A percentile compares a stretch with the other conserved stretches of the same genome.
Evolutionary conservation across 2,113 vertebrate species (phyloP).

Genomic region (Symphodus melops): DNA sequence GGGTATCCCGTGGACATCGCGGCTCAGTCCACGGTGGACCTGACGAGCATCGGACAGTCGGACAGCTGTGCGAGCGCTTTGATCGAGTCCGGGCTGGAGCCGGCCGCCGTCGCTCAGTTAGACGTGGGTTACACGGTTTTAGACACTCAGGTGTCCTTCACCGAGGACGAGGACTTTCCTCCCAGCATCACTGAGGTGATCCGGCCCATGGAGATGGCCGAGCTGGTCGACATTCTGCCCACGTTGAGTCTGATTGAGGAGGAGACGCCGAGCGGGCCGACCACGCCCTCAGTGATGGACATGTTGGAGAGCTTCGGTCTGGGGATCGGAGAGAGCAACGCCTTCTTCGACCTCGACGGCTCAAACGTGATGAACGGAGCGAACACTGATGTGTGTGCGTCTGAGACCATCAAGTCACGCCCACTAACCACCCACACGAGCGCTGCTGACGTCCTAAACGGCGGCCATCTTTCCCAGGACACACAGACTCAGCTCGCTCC

Average conservation of each 20-base stretch:
- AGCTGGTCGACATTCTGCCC: slow-evolving; percentile 75
- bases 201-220: slow-evolving; percentile 74
- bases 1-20: slow-evolving; percentile 75
- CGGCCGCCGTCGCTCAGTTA: slow-evolving; percentile 48
- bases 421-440: background rate
- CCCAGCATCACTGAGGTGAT: slow-evolving; percentile 70
- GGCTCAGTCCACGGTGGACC: slow-evolving; percentile 44
- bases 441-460: background rate
- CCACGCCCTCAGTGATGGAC: slow-evolving; percentile 63
- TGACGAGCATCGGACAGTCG: slow-evolving; percentile 44
- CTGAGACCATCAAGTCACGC: background rate
- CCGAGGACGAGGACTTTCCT: slow-evolving; percentile 22
- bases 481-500: slow-evolving; percentile 1
- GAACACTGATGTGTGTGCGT: background rate
- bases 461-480: slow-evolving; percentile 10
- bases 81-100: slow-evolving; percentile 51
- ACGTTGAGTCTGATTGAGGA: slow-evolving; percentile 73
- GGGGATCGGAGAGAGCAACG: slow-evolving; percentile 51
- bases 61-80: slow-evolving; percentile 54
- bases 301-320: slow-evolving; percentile 73
- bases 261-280: slow-evolving; percentile 42
- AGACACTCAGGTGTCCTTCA: slow-evolving; percentile 39
- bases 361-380: slow-evolving; percentile 32
- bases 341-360: slow-evolving; percentile 49
- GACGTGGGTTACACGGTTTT: slow-evolving; percentile 44